Base-by-base conservation (phyloP, 2,888 invertebrate genomes). In the Cataglyphis livida region DNA sequence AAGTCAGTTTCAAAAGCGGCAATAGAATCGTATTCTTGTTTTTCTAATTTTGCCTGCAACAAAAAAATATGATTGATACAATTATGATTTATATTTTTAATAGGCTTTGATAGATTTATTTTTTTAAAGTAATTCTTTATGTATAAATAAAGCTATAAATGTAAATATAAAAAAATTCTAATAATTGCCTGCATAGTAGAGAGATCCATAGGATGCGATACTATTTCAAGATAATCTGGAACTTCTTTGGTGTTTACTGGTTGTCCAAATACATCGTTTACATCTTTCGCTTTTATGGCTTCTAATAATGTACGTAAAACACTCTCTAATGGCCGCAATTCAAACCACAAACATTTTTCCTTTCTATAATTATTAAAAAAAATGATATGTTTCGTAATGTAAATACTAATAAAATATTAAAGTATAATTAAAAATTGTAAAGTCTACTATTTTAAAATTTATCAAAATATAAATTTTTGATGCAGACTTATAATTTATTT, bases 191-290 rank as follows among this genome's bases (percentile, higher is more conserved):
- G 96, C 98, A 99, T 99, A 0, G 98, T 98, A 48, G 97, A 96
- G 84, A 99, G 95, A 95, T 98, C 98, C 98, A 98, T 98, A 0
- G 98, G 98, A 81, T 97, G 96, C 74, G 97, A 96, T 4, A 98
- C 98, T 66, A 98, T 97, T 15, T 97, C 96, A 79, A 97, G 96
- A 95, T 99, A 99, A 95, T 99, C 99, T 18, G 98, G 98, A 12
- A 99, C 98, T 95, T 98, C 98, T 64, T 96, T 96, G 44, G 97
- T 96, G 93, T 99, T 98, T 0, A 99, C 99, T 0, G 99, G 99
- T 93, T 99, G 98, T 0, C 97, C 97, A 95, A 99, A 99, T 86
- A 99, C 98, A 90, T 98, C 97, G 87, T 97, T 97, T 21, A 97
- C 96, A 94, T 99, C 99, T 91, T 97, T 96, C 65, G 97, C 96